A percentile compares a stretch with the other conserved stretches of the same genome.
Conservation (phyloP, 1,140 invertebrate species). For the Bicyclus anynana region DNA sequence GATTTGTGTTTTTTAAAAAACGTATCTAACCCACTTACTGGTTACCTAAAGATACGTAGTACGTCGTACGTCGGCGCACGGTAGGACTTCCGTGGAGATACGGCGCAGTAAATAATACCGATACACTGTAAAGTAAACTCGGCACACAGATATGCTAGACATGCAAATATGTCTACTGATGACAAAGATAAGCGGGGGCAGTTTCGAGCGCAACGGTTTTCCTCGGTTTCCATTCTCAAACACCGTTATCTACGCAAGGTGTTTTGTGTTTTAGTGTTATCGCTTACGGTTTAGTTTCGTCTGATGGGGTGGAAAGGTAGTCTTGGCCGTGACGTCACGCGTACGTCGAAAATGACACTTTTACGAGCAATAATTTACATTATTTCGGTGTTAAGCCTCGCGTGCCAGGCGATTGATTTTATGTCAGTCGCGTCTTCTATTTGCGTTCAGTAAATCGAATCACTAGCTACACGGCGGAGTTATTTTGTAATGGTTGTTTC, state of each 20-base stretch:
- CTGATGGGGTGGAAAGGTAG: slow-evolving; percentile 22
- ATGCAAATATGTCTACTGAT: slow-evolving; percentile 56
- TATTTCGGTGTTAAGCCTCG: slow-evolving; percentile 67
- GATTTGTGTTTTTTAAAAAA: no score
- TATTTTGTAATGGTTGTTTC: slow-evolving; percentile 69
- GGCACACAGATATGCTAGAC: slow-evolving; percentile 33
- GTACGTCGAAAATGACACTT: slow-evolving; percentile 70
- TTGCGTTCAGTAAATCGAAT: slow-evolving; percentile 67
- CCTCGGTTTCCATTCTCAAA: slow-evolving; percentile 16
- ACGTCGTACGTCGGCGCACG: background rate
- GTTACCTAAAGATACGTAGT: background rate
- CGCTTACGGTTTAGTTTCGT: slow-evolving; percentile 32
- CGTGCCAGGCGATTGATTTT: slow-evolving; percentile 72
- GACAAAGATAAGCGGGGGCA: slow-evolving; percentile 56
- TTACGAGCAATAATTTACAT: slow-evolving; percentile 75
- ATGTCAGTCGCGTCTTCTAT: slow-evolving; percentile 64
- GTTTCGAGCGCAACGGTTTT: slow-evolving; percentile 47
- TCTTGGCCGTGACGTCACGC: slow-evolving; percentile 54
- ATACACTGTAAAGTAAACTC: slow-evolving; percentile 18
- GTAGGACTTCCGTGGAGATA: background rate
- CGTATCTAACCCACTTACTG: background rate
- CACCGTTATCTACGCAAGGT: slow-evolving; percentile 12
- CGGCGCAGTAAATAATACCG: slow-evolving; percentile 13
- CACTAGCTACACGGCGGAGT: slow-evolving; percentile 56
- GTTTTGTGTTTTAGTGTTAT: slow-evolving; percentile 28